Evolutionary conservation across 2,113 vertebrate genomes (phyloP), one percentile per base, ranked within the genome.

Genomic region (Xenus cinereus): DNA sequence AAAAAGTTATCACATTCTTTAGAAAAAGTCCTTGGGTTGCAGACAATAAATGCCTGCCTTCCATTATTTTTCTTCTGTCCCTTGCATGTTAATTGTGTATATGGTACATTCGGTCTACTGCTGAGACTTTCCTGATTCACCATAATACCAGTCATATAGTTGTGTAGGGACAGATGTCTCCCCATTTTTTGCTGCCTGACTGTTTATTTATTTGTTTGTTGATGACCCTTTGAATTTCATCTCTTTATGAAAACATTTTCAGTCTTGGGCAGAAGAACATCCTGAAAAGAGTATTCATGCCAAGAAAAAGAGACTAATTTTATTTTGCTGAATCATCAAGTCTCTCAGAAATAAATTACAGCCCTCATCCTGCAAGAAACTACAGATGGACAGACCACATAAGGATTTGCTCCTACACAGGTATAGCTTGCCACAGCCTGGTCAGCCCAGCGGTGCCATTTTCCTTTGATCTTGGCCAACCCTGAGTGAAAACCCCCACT

Each of bases 231-330:
- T 7, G 10, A 63, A 90, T 77, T 77, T 75, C 12, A 75, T 35
- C 3, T 78, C 45, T 87, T 96, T 28, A 43, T 72, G 32, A 75
- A 95, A 67, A 7, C 14, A 63, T 57, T 84, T 93, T 92, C 27
- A 27, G 30, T 67, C 64, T 59, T 89, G 35, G 7, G 41, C 59
- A 85, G 30, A 78, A 5, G 23, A 93, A 67, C 12, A 50, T 46
- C 45, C 56, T 23, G 54, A 63, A 59, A 84, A 71, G 28, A 24
- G 9, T 68, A 75, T 67, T 59, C 37, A 39, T 33, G 86, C 68
- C 80, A 81, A 94, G 68, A 92, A 92, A 92, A 84, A 72, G 37
- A 86, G 43, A 89, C 84, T 89, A 22, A 92, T 91, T 92, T 95
- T 74, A 81, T 74, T 89, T 81, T 84, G n/a, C 64, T 84, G 39